Conservation (phyloP, 2,888 invertebrate species). For the Cheiracanthium punctorium region DNA sequence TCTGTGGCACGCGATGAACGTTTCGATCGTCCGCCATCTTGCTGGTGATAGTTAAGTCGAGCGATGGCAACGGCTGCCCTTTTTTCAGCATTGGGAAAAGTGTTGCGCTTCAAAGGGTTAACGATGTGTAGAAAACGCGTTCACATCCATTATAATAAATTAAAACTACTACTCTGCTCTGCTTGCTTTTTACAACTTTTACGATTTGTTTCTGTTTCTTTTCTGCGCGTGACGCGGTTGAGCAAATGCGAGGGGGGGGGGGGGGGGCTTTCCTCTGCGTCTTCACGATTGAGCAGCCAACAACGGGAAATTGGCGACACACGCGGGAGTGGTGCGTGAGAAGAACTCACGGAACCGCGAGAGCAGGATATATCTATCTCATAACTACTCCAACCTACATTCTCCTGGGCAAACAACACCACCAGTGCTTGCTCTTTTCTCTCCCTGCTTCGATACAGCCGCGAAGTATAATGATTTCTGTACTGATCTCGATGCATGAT, state of each 20-base stretch:
- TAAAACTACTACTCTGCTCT: background rate
- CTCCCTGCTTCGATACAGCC: too few relatives aligned
- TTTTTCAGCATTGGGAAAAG: too few relatives aligned
- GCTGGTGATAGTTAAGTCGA: too few relatives aligned
- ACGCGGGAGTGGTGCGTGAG: constrained; percentile 33
- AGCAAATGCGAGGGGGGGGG: background rate
- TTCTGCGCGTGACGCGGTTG: constrained; percentile 1
- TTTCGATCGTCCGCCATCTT: too few relatives aligned
- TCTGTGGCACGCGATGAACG: too few relatives aligned
- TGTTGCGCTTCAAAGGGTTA: too few relatives aligned
- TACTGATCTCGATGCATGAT: too few relatives aligned
- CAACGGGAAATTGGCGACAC: constrained; percentile 49
- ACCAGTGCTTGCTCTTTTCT: too few relatives aligned
- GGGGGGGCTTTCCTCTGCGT: background rate
- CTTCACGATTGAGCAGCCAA: constrained; percentile 55
- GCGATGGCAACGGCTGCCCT: too few relatives aligned
- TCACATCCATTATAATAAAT: background rate
- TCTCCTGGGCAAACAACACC: too few relatives aligned
- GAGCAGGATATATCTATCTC: background rate
- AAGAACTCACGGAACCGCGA: constrained; percentile 9
- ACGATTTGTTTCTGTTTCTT: background rate
- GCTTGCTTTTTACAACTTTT: background rate
- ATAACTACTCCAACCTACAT: background rate
- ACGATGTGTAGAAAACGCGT: too few relatives aligned
- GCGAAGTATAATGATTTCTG: too few relatives aligned